Percentiles rank a stretch among this genome's conserved stretches.
Evolutionary conservation across 1,140 invertebrate genomes (phyloP).

Genomic region (Zaprionus davidi): DNA sequence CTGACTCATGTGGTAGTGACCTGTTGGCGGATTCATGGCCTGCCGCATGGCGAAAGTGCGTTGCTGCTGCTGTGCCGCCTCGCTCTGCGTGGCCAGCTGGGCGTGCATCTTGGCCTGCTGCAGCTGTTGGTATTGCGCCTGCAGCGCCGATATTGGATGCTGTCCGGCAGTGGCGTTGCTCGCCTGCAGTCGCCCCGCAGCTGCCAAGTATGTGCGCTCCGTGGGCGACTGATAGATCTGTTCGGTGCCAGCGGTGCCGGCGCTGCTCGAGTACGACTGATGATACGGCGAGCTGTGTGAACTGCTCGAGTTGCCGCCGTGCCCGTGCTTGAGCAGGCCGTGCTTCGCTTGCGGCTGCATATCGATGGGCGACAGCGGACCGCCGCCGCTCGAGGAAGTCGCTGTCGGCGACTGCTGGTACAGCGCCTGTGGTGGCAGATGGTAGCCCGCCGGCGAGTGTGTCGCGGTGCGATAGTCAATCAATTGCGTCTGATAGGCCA

Average conservation of each 20-base stretch:
- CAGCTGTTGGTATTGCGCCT: conserved; percentile 85
- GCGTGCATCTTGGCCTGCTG: conserved; percentile 87
- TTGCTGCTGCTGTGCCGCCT: conserved; percentile 87
- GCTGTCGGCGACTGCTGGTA: conserved; percentile 79
- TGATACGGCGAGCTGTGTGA: conserved; percentile 80
- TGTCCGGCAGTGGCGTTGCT: conserved; percentile 83
- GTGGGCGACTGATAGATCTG: conserved; percentile 80
- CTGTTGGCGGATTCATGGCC: conserved; percentile 83
- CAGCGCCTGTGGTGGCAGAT: conserved; percentile 52
- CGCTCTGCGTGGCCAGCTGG: conserved; percentile 86
- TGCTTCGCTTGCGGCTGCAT: conserved; percentile 80
- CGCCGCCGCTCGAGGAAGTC: conserved; percentile 67
- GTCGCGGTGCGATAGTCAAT: conserved; percentile 78
- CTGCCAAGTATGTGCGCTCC: conserved; percentile 82
- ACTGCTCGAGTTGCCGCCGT: conserved; percentile 70
- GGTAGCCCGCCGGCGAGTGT: conserved; percentile 77
- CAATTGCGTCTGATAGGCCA: conserved; percentile 74
- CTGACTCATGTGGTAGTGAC: conserved; percentile 80
- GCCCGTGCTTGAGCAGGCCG: conserved; percentile 61
- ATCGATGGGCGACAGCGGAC: conserved; percentile 75
- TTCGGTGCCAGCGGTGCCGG: conserved; percentile 54
- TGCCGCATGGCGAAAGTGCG: conserved; percentile 87
- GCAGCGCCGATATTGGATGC: conserved; percentile 84
- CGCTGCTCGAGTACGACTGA: conserved; percentile 74
- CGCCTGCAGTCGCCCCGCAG: conserved; percentile 84